phyloP scores from a whole-genome alignment of 2,888 invertebrate genomes.

The Melipona bicolor region DNA sequence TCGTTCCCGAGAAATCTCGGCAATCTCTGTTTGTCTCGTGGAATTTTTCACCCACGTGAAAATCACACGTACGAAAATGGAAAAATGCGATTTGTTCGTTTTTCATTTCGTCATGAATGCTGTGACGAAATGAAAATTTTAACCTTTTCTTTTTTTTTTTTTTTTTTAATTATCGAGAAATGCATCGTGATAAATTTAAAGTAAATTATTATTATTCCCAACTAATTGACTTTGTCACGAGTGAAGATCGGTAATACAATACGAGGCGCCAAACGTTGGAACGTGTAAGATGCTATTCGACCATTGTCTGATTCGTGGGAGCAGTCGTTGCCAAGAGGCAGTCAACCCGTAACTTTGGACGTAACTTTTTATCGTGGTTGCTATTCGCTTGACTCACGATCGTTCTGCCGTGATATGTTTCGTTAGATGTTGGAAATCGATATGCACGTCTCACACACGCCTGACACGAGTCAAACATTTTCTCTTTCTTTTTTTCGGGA shows the following conservation, averaged over 20 bases:
- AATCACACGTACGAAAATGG: too few species aligned
- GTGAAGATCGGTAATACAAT: constrained; percentile 3
- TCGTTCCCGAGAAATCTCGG: too few species aligned
- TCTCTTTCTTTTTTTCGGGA: not conserved
- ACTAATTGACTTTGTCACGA: not conserved
- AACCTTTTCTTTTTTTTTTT: too few species aligned
- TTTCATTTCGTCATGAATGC: too few species aligned
- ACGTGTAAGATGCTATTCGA: constrained; percentile 12
- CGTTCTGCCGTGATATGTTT: not conserved
- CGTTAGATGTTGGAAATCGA: constrained; percentile 2
- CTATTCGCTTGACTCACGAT: not conserved
- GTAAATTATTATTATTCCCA: not conserved
- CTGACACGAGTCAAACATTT: not conserved
- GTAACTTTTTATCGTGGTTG: not conserved
- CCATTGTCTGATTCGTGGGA: constrained; percentile 20
- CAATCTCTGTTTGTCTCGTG: not conserved
- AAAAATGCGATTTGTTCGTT: too few species aligned
- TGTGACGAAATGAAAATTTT: too few species aligned
- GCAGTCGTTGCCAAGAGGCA: constrained; percentile 7
- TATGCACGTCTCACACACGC: not conserved
- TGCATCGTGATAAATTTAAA: too few species aligned
- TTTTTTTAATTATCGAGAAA: too few species aligned
- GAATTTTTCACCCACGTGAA: not conserved
- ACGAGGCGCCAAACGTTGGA: not conserved
- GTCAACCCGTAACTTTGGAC: not conserved